phyloP scores from a whole-genome alignment of 2,113 vertebrate species.

The Benitochromis conjunctus region DNA sequence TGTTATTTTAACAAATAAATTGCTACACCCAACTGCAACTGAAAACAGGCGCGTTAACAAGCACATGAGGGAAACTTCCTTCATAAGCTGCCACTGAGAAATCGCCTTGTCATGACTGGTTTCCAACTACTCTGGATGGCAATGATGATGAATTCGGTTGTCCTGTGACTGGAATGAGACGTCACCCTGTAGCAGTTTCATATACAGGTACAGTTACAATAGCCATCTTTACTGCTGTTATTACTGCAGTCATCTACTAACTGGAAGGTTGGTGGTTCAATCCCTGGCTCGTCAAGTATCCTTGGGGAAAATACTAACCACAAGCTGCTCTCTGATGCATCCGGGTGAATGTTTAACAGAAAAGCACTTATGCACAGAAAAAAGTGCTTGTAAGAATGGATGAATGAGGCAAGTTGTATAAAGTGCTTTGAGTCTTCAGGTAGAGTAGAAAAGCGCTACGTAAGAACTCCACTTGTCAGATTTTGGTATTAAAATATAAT shows the following conservation, averaged over 20 bases:
- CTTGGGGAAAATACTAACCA: neutral
- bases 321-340: neutral
- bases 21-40: neutral
- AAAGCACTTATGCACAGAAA: neutral
- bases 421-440: neutral
- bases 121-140: neutral
- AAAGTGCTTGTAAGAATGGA: too few relatives aligned
- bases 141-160: neutral
- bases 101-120: neutral
- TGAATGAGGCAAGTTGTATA: too few relatives aligned
- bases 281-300: neutral
- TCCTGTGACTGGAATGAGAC: neutral
- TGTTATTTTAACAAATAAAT: neutral
- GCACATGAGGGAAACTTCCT: neutral
- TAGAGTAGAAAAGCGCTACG: neutral
- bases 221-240: neutral
- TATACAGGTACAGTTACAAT: neutral
- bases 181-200: neutral
- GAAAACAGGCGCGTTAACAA: neutral
- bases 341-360: neutral
- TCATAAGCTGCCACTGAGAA: neutral
- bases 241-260: neutral
- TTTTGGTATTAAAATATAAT: neutral
- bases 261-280: neutral
- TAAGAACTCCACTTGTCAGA: neutral